These are phyloP conservation scores for Mustelus asterias DNA, from an alignment of 2,113 vertebrate genomes.

Conservation along the genomic window DNA sequence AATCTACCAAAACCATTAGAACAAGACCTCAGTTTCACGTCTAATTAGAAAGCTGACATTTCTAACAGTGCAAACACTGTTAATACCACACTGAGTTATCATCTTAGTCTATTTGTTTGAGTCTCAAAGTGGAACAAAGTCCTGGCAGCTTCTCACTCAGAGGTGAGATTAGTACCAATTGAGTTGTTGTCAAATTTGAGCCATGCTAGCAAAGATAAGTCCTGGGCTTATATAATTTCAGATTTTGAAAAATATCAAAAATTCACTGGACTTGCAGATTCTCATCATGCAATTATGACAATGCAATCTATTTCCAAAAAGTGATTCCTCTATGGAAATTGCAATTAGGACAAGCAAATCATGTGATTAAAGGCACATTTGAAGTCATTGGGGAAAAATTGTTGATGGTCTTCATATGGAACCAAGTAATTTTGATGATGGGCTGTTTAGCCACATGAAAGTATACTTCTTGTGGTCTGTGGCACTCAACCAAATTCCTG, in stretches of 20 bases:
- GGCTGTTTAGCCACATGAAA: neutral
- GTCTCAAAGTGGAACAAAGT: neutral
- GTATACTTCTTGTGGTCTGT: neutral
- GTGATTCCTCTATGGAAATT: neutral
- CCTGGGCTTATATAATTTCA: neutral
- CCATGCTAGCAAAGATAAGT: neutral
- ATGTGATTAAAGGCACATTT: neutral
- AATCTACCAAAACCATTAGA: neutral
- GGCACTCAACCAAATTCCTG: neutral
- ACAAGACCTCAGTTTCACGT: neutral
- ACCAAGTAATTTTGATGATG: neutral
- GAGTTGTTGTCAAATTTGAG: neutral
- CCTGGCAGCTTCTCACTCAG: neutral
- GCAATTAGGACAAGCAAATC: neutral
- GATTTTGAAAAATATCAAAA: neutral
- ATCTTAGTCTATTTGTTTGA: neutral
- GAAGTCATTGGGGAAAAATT: neutral
- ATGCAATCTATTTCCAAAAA: neutral
- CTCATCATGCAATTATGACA: neutral
- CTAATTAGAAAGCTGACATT: neutral
- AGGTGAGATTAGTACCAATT: neutral
- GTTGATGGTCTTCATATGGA: neutral
- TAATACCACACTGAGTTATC: neutral
- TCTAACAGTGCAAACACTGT: neutral
- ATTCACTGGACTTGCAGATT: neutral